A percentile compares a stretch with the other conserved stretches of the same genome.
Evolutionary conservation across 2,888 invertebrate species (phyloP).

Genomic region (Cactoblastis cactorum): DNA sequence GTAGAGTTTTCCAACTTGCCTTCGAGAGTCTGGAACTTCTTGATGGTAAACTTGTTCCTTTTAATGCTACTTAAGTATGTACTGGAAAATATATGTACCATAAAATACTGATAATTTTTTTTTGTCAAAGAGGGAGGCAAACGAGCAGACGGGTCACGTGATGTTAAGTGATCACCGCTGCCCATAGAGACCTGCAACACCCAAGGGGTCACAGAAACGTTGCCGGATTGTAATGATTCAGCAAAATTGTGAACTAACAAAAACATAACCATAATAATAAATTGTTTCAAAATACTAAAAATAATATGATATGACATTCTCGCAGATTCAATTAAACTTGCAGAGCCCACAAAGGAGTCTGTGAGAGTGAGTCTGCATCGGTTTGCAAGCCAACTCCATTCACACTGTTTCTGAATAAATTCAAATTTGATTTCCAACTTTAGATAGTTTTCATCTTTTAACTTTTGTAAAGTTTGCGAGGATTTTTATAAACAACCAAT

Average conservation of each 20-base stretch:
- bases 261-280: no score
- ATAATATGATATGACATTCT: conserved; percentile 19
- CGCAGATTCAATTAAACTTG: conserved; percentile 53
- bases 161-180: no score
- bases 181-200: no score
- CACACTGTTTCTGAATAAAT: background rate
- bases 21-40: conserved; percentile 2
- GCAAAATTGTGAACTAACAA: no score
- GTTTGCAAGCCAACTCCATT: background rate
- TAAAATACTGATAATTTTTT: background rate
- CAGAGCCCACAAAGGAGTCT: conserved; percentile 20
- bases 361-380: background rate
- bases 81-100: background rate
- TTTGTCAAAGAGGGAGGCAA: no score
- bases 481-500: background rate
- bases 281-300: background rate
- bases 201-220: no score
- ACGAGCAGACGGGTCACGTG: no score
- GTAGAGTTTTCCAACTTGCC: background rate
- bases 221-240: no score
- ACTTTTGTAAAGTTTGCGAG: background rate
- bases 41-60: background rate
- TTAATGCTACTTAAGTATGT: background rate
- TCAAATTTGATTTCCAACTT: background rate
- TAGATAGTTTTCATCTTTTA: background rate